phyloP scores from a whole-genome alignment of 2,113 vertebrate species.

The Phaethornis superciliosus region DNA sequence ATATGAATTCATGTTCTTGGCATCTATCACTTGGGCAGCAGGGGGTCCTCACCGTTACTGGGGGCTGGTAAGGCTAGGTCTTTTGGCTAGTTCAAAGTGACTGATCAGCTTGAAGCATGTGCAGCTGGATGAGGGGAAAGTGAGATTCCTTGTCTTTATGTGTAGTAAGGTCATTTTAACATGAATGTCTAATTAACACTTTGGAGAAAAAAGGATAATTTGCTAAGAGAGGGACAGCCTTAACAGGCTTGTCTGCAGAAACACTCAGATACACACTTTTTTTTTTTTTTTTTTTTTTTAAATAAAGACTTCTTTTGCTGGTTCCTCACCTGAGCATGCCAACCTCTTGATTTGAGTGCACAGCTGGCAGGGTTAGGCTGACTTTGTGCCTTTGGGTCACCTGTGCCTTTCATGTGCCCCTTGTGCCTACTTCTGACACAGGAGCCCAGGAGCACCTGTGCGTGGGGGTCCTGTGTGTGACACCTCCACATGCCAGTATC shows the following conservation, averaged over 20 bases:
- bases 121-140: not conserved
- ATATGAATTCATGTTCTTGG: not conserved
- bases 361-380: not conserved
- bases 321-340: not conserved
- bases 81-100: not conserved
- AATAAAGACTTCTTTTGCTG: not conserved
- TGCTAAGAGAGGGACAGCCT: not conserved
- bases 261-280: rapidly evolving
- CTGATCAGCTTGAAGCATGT: not conserved
- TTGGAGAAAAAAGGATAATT: not conserved
- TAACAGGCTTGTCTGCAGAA: not conserved
- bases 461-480: not conserved
- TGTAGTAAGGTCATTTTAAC: not conserved
- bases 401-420: not conserved
- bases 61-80: not conserved
- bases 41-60: rapidly evolving
- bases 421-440: not conserved
- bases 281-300: not conserved
- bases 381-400: not conserved
- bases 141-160: not conserved
- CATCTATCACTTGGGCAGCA: rapidly evolving
- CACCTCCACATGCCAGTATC: not conserved
- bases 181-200: not conserved
- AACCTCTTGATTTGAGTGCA: not conserved
- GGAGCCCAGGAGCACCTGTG: not conserved